Base-by-base conservation (phyloP, 2,888 invertebrate species). In the Phytoseiulus persimilis region DNA sequence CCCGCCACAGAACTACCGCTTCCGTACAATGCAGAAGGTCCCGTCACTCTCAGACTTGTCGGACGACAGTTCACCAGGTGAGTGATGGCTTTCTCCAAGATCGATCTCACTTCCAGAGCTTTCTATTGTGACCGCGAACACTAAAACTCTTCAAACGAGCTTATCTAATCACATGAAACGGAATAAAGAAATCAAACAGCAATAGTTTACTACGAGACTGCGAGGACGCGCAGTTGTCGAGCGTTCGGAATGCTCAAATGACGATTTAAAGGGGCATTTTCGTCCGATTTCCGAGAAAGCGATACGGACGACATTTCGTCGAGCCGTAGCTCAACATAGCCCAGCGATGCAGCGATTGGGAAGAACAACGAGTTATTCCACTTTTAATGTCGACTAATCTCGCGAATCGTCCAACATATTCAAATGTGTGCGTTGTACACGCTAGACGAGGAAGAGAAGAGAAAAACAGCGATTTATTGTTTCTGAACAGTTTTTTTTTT, bases 1-100 rank as follows among this genome's bases (percentile, higher is more conserved):
- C 18, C 65, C 65, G 65, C 1, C 65, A 23, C 65, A 65, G 18
- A 65, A 65, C 65, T 65, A 65, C 65, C 65, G 65, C 28, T 65
- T 65, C 65, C 65, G 65, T 18, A 65, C 65, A 65, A 65, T 65
- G 65, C 87, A 87, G 87, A 87, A 87, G 87, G 87, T 87, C 9
- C 87, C 87, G 32, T 87, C 87, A 32, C 87, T 87, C 6, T 87
- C 87, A 45, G 87, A 87, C 33, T n/a, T 87, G 32, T 87, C 87
- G 9, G 32, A 87, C 14, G 87, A 87, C 33, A 87, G 87, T 32
- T 87, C 87, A 31, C 87, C 87, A 9, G 87, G 87, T 87, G 45
- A 87, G 87, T 33, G 28, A 33, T n/a, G 33, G 31, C 83, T 2
- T 33, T 23, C 31, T 14, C 18, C 65, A 28, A 28, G 65, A 14